phyloP scores from a whole-genome alignment of 2,888 invertebrate species.

The Terebella lapidaria region DNA sequence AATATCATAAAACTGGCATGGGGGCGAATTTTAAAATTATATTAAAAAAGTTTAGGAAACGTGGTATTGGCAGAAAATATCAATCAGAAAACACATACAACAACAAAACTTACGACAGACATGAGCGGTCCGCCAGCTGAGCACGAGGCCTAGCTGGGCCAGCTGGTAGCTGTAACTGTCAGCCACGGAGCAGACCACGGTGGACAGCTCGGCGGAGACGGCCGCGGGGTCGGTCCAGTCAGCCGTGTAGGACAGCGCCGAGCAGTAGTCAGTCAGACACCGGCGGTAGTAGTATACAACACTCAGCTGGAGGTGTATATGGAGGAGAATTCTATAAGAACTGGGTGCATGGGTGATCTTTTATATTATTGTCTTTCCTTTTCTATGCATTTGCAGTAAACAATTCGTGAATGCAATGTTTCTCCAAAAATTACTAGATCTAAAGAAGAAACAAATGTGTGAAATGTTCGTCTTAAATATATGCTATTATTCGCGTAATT shows the following conservation, averaged over 20 bases:
- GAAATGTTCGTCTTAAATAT: too few species aligned
- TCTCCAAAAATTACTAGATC: too few species aligned
- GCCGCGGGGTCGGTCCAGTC: neutral
- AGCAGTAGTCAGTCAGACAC: conserved; percentile 14
- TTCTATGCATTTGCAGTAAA: too few species aligned
- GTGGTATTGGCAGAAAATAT: neutral
- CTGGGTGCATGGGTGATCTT: too few species aligned
- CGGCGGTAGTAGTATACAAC: conserved; percentile 5
- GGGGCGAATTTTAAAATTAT: too few species aligned
- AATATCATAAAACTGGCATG: too few species aligned
- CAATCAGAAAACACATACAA: neutral
- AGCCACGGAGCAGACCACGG: conserved; percentile 58
- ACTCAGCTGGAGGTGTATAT: neutral
- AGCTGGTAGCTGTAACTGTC: conserved; percentile 74
- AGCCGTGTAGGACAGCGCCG: neutral
- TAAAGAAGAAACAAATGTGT: too few species aligned
- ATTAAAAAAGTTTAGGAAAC: too few species aligned
- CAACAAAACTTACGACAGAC: conserved; percentile 71
- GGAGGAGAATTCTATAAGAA: too few species aligned
- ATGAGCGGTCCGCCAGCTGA: conserved; percentile 71
- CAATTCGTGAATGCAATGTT: too few species aligned
- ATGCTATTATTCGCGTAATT: too few species aligned
- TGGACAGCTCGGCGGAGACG: neutral
- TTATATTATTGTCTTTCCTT: too few species aligned
- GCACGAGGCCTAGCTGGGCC: conserved; percentile 51